Evolutionary conservation across 1,140 invertebrate genomes (phyloP), one percentile per base, ranked within the genome.

Genomic region (Papilio aristodemus): DNA sequence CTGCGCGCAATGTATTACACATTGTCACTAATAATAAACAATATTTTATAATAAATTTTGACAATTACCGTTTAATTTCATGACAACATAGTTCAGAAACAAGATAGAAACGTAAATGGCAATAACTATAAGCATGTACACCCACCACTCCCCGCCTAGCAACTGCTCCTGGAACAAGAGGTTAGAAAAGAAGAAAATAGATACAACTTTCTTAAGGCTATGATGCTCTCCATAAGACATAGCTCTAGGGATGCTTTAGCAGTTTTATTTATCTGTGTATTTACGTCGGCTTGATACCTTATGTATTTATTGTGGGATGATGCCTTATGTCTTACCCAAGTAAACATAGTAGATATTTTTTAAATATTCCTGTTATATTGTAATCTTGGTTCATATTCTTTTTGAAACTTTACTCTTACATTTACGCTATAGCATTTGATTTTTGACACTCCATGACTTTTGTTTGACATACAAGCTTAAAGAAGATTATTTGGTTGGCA

Each of bases 1-100:
- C 27, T 6, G 6, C 27, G 27, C 6, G 2, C 27, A 32, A 32
- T 32, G 27, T 32, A 6, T 6, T 32, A 6, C 27, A 2, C 6
- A 32, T 32, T 32, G 27, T 6, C 27, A 32, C 27, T 3, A 32
- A 6, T 32, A 32, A 32, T 32, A 2, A 32, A 32, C 27, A 32
- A 32, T 32, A 32, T 32, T 32, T 32, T 32, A 32, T 32, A 32
- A 32, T 32, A 32, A 32, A 67, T 54, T 67, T 13, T 73, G 59
- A 66, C 7, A 73, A n/a, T 72, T 76, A 87, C 85, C 84, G 71
- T 86, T 87, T 37, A 86, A 72, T 69, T 78, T 80, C 62, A 85
- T 87, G 10, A 86, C 75, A 13, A 82, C 67, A 39, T 76, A 85
- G 67, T 85, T 86, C 14, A 86, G 70, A 3, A 79, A 37, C 13